A percentile compares a stretch with the other conserved stretches of the same genome.
Conservation (phyloP, 2,113 vertebrate genomes). For the Psammodynastes pulverulentus region DNA sequence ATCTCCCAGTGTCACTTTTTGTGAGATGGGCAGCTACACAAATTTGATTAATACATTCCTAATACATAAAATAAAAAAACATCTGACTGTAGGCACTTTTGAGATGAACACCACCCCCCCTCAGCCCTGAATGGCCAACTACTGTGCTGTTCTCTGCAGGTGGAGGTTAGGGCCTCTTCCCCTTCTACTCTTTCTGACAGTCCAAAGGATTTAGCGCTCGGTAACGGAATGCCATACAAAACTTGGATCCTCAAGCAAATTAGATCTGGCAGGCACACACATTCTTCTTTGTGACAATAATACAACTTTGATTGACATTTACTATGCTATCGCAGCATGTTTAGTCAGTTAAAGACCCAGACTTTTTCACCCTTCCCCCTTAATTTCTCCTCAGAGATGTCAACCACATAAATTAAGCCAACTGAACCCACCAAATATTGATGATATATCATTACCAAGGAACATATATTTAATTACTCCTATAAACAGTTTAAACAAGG, state of each 20-base stretch:
- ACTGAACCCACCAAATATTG: neutral
- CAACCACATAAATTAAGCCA: neutral
- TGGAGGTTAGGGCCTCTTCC: neutral
- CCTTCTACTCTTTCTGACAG: neutral
- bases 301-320: neutral
- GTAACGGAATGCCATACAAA: neutral
- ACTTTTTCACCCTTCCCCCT: neutral
- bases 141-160: neutral
- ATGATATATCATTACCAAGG: neutral
- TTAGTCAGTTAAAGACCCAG: neutral
- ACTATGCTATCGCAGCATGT: neutral
- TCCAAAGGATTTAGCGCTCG: neutral
- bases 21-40: neutral
- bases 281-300: neutral
- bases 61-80: neutral
- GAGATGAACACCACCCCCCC: neutral
- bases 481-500: neutral
- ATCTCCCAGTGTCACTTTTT: neutral
- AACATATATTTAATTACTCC: neutral
- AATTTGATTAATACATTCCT: neutral
- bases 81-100: neutral
- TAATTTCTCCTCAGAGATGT: neutral
- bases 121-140: accelerated
- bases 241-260: constrained; percentile 1
- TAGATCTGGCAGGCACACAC: neutral